phyloP scores from a whole-genome alignment of 2,113 vertebrate genomes.

The Uria aalge region DNA sequence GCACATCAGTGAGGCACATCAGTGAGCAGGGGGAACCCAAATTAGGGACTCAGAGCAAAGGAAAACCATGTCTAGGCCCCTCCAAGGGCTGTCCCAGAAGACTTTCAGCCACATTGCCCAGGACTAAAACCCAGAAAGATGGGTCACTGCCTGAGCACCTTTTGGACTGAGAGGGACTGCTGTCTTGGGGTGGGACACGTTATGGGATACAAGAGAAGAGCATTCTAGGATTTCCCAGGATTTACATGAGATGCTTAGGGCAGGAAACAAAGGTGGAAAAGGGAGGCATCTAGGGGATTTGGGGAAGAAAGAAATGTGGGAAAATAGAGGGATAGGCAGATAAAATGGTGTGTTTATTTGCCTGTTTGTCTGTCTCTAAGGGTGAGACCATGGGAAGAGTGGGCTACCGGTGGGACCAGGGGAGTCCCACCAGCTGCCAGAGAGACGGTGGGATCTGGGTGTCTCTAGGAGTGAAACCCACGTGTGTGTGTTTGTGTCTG shows the following conservation, averaged over 20 bases:
- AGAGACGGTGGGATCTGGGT: not conserved
- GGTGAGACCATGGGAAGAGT: not conserved
- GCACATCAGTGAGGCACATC: not conserved
- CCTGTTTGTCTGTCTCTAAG: not conserved
- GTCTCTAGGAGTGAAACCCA: rapidly evolving
- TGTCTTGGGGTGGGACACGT: not conserved
- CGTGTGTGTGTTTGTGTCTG: not conserved
- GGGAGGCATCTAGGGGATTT: not conserved
- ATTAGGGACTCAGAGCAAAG: not conserved
- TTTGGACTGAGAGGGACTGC: not conserved
- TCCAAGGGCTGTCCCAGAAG: not conserved
- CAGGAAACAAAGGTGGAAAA: not conserved
- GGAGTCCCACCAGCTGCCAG: not conserved
- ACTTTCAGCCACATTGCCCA: not conserved
- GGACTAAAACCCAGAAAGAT: not conserved
- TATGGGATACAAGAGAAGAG: not conserved
- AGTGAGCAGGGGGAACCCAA: not conserved
- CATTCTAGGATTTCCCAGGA: not conserved
- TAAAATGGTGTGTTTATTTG: not conserved
- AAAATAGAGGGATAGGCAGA: not conserved
- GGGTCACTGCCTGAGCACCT: not conserved
- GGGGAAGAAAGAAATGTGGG: not conserved
- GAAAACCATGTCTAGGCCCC: not conserved
- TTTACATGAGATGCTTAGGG: not conserved
- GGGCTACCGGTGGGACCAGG: not conserved